phyloP scores from a whole-genome alignment of 1,140 invertebrate genomes.

The Spodoptera frugiperda region DNA sequence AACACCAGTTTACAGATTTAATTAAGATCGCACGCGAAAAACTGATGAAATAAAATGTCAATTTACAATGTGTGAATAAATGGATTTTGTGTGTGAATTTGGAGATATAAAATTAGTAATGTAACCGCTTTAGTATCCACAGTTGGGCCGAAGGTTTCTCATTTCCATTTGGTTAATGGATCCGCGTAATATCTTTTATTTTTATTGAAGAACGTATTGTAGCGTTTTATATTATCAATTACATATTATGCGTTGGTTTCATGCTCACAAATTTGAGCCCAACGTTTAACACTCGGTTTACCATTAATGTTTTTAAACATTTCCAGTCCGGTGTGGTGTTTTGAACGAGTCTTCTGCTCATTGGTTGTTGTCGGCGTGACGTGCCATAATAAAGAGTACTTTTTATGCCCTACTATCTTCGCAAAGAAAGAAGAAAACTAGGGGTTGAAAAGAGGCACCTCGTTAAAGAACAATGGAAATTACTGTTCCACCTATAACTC shows the following conservation, averaged over 20 bases:
- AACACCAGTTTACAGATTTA: conserved; percentile 65
- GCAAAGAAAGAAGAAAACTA: no score
- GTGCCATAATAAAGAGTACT: no score
- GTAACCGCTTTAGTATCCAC: not conserved
- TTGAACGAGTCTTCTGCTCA: no score
- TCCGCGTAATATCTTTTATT: not conserved
- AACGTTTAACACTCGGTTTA: no score
- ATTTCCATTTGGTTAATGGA: conserved; percentile 1
- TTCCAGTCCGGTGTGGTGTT: no score
- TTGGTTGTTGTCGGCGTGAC: no score
- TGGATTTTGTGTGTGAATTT: conserved; percentile 18
- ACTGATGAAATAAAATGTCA: conserved; percentile 33
- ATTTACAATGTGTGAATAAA: conserved; percentile 34
- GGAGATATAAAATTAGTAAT: conserved; percentile 29
- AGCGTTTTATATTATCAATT: no score
- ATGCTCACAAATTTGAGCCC: no score
- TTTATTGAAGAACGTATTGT: no score
- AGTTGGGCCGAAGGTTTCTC: not conserved
- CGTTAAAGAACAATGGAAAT: conserved; percentile 24
- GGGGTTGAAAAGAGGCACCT: not conserved
- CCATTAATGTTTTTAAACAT: no score
- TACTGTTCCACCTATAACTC: conserved; percentile 12
- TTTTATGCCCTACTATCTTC: no score
- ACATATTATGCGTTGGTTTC: no score
- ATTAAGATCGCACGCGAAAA: conserved; percentile 59